These are phyloP conservation scores for Alaudala cheleensis DNA, from an alignment of 2,113 vertebrate genomes.

Conservation along the genomic window DNA sequence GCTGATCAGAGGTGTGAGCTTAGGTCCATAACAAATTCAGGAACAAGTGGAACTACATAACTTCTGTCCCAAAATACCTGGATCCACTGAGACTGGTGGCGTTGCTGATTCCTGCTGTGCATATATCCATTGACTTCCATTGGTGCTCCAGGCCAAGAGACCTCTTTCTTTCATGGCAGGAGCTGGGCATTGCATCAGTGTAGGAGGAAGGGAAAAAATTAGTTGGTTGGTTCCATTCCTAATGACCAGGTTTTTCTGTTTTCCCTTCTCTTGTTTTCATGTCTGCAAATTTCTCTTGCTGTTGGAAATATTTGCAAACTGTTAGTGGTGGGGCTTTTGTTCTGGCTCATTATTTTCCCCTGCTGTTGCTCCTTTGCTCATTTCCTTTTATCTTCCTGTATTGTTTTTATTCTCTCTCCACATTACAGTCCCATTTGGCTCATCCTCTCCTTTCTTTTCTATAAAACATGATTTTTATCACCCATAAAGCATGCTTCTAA, in stretches of 20 bases:
- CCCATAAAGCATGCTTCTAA: slow-evolving; percentile 10
- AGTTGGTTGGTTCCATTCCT: background rate
- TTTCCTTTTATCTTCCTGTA: slow-evolving; percentile 55
- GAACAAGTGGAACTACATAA: background rate
- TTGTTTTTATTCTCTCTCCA: slow-evolving; percentile 46
- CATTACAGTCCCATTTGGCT: slow-evolving; percentile 34
- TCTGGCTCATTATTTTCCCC: slow-evolving; percentile 59
- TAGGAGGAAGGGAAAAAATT: background rate
- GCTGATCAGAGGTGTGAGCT: background rate
- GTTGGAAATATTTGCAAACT: slow-evolving; percentile 7
- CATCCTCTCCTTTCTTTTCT: slow-evolving; percentile 4
- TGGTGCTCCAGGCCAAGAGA: background rate
- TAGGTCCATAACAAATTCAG: background rate
- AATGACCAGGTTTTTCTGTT: background rate
- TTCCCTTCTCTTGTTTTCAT: background rate
- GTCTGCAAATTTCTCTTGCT: slow-evolving; percentile 25
- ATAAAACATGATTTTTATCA: slow-evolving; percentile 27
- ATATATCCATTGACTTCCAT: background rate
- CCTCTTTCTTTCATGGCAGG: fast-evolving
- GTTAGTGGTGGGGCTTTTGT: slow-evolving; percentile 42
- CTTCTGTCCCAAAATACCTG: background rate
- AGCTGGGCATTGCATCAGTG: background rate
- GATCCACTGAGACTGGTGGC: background rate
- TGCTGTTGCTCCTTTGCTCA: slow-evolving; percentile 32
- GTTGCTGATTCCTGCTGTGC: background rate